Base-by-base conservation (phyloP, 2,888 invertebrate genomes). In the Drosophila diplacantha region DNA sequence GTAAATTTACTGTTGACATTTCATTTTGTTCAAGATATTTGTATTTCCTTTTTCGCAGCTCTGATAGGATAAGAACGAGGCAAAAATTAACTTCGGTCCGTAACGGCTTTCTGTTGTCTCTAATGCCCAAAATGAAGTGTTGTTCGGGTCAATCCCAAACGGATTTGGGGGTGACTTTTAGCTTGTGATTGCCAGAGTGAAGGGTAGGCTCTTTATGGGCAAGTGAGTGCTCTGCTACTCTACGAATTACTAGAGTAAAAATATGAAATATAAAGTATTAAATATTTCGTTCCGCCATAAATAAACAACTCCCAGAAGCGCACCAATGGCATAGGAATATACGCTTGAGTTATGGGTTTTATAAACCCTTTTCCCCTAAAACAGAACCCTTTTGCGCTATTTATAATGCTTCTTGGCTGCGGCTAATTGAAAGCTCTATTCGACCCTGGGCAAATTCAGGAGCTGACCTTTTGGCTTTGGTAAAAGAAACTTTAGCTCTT, bases 1-100 rank as follows among this genome's bases (percentile, higher is more conserved):
- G 81, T 81, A 81, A 80, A 80, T 80, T 80, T 81, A 81, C 81
- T 80, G 80, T 80, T 80, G 80, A 80, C 80, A 83, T 81, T 80
- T 83, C 78, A 80, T 80, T 83, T 81, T 75, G 79, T 81, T 71
- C 76, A 70, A 71, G 75, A 70, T 81, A 80, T 80, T 80, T 80
- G 81, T 80, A 63, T 73, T 39, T 35, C 39, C 46, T 35, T 55
- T 49, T 39, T 47, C 18, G 46, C 24, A 59, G 61, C 65, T 63
- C 47, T 56, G 71, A 70, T 60, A 60, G 61, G 69, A 53, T 60
- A 47, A 52, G 18, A 39, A 24, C 34, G 41, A 31, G 51, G 2
- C 39, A 50, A 63, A 20, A 63, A 61, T 63, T 43, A 53, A 52
- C 51, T 51, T 39, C 50, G 38, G 56, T 59, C 58, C 56, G 38